Evolutionary conservation across 2,113 vertebrate genomes (phyloP).

Genomic region (Pituophis catenifer): DNA sequence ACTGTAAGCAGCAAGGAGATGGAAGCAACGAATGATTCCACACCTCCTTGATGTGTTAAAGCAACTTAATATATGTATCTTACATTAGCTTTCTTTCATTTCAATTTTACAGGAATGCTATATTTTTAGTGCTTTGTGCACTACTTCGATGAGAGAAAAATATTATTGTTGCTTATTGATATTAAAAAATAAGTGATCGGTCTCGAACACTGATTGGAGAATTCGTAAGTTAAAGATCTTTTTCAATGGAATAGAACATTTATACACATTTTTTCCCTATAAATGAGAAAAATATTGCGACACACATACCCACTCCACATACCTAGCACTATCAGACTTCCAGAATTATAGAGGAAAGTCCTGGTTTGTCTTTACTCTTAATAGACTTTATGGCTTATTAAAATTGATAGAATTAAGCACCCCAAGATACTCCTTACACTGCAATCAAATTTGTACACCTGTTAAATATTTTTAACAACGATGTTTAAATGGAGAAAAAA

Average conservation of each 20-base stretch:
- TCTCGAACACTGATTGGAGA: background rate
- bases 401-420: conserved; percentile 58
- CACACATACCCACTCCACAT: background rate
- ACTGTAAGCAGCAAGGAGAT: background rate
- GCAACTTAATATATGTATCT: background rate
- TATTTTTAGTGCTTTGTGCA: background rate
- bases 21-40: background rate
- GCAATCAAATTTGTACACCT: conserved; percentile 34
- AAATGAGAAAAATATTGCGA: background rate
- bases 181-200: background rate
- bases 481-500: background rate
- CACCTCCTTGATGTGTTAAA: background rate
- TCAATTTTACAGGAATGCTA: background rate
- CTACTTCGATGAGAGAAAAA: background rate
- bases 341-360: conserved; percentile 14
- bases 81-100: background rate
- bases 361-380: conserved; percentile 52
- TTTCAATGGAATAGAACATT: background rate
- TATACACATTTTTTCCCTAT: background rate
- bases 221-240: background rate
- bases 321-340: conserved; percentile 4
- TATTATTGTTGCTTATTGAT: background rate
- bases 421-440: conserved; percentile 50
- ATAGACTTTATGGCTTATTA: conserved; percentile 61
- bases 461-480: conserved; percentile 32